Base-by-base conservation (phyloP, 2,797 vertebrate genomes). In the Pelobates cultripes region DNA sequence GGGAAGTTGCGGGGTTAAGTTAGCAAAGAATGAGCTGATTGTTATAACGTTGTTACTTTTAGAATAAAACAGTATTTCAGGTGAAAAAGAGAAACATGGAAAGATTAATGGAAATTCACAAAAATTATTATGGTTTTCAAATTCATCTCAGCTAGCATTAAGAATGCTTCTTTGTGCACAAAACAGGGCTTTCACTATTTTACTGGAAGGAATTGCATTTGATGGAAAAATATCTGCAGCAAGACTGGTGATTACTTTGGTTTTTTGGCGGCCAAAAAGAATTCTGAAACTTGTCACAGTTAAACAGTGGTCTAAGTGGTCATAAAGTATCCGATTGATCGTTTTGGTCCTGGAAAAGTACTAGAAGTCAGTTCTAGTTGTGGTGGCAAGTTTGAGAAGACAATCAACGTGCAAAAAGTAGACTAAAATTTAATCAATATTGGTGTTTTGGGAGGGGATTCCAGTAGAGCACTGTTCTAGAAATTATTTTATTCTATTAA, bases 101-200 rank as follows among this genome's bases (percentile, higher is more conserved):
- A 89, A 89, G 88, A 88, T 87, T 86, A 87, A 82, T 87, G 87
- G 88, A 91, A 93, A 90, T 74, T 86, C 2, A 1, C 84, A 86
- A 88, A 91, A 92, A 88, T 77, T 83, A 88, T 64, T 60, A 87
- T 86, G 88, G 76, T 86, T 90, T 89, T 85, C 86, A 90, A 91
- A 90, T 87, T 85, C 81, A 88, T 88, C 90, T 92, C 85, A 90
- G 85, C 63, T 85, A 86, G 81, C 80, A 84, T 71, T 80, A 87
- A 90, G 86, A 90, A 87, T 86, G 85, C 86, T 86, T 85, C 85
- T 80, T 87, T 90, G 74, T 89, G 88, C 89, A 87, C 83, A 86
- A 88, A 90, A 83, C 83, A 89, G 77, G 78, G 76, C 84, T 89
- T 90, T 90, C 77, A 88, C 87, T 89, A 82, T 81, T 77, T 87